Evolutionary conservation across 2,888 invertebrate species (phyloP).

Genomic region (Brachyptera putata): DNA sequence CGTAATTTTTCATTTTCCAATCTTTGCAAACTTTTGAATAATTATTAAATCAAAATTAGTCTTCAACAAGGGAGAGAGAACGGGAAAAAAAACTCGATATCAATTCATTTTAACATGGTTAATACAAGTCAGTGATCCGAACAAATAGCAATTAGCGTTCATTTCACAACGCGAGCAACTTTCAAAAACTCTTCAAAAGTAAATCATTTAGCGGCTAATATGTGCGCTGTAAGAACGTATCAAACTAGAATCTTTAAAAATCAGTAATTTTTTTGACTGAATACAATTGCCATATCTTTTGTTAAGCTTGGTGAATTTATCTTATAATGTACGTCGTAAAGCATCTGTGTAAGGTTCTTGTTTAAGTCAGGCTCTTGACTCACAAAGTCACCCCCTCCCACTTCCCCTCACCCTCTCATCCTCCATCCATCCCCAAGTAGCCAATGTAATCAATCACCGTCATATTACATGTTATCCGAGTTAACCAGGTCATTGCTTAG

Average conservation of each 20-base stretch:
- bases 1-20: slow-evolving; percentile 32
- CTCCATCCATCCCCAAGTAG: background rate
- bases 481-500: background rate
- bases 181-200: slow-evolving; percentile 20
- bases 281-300: background rate
- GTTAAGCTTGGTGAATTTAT: no score
- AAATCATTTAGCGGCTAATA: slow-evolving; percentile 26
- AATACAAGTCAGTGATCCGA: slow-evolving; percentile 29
- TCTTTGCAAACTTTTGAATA: slow-evolving; percentile 36
- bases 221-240: background rate
- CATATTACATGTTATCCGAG: background rate
- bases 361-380: background rate
- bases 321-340: background rate
- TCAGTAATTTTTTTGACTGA: no score
- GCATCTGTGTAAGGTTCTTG: background rate
- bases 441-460: slow-evolving; percentile 9
- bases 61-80: slow-evolving; percentile 32
- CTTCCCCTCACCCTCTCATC: no score
- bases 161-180: slow-evolving; percentile 16
- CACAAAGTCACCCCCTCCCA: background rate
- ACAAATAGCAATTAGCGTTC: slow-evolving; percentile 30
- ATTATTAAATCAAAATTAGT: slow-evolving; percentile 46
- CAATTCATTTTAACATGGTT: slow-evolving; percentile 32
- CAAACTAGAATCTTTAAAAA: no score
- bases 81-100: slow-evolving; percentile 27